Evolutionary conservation across 2,888 invertebrate species (phyloP).

Genomic region (Athalia cordata): DNA sequence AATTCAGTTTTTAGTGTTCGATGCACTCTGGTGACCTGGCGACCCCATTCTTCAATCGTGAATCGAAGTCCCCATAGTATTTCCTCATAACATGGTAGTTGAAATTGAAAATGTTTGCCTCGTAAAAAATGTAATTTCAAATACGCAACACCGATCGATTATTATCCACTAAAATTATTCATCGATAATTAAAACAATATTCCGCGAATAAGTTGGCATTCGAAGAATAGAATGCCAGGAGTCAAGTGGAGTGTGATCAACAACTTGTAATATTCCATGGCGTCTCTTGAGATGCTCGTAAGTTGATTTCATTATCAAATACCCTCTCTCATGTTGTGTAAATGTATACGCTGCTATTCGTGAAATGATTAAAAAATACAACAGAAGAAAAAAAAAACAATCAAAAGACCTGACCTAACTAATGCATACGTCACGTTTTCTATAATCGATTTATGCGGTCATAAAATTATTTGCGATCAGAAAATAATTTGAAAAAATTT

Average conservation of each 20-base stretch:
- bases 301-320: slow-evolving; percentile 1
- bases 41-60: slow-evolving; percentile 12
- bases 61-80: slow-evolving; percentile 5
- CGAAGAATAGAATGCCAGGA: slow-evolving; percentile 13
- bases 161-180: background rate
- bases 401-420: too few species aligned
- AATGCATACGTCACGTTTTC: too few species aligned
- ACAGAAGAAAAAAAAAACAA: too few species aligned
- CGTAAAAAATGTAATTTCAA: too few species aligned
- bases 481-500: too few species aligned
- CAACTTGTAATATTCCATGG: slow-evolving; percentile 23
- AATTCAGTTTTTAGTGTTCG: slow-evolving; percentile 13
- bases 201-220: slow-evolving; percentile 4
- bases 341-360: too few species aligned
- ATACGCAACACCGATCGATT: background rate
- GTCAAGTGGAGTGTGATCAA: slow-evolving; percentile 25
- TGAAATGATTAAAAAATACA: too few species aligned
- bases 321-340: background rate
- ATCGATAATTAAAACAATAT: background rate
- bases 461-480: too few species aligned
- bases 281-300: background rate
- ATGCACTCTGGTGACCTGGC: slow-evolving; percentile 16
- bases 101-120: too few species aligned
- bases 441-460: too few species aligned
- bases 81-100: background rate